Base-by-base conservation (phyloP, 2,113 vertebrate species). In the Lethenteron camtschaticum region DNA sequence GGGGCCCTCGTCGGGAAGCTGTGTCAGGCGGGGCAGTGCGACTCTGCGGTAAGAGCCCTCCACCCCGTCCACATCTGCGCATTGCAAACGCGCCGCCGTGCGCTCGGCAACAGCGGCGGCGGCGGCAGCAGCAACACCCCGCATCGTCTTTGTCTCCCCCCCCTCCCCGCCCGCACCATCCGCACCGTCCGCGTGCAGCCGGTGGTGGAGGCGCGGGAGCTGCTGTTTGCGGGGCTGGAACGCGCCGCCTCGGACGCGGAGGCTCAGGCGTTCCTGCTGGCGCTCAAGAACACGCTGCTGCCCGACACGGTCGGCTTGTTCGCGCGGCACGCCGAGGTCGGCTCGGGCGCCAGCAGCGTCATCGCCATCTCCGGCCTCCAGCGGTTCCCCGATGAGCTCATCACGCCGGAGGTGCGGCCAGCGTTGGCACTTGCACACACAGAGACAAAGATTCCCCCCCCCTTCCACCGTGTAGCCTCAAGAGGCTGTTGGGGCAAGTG, bases 231-330 rank as follows among this genome's bases (percentile, higher is more conserved):
- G 3, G 88, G 89, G 56, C 79, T 86, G 12, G 83, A 84, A 70
- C 85, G 80, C 72, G 77, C 88, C 12, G 71, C 74, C 14, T 84
- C 79, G 9, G 87, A 81, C 59, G 82, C 86, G 1, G 84, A 92
- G 9, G 79, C 84, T 56, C 84, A 77, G 78, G 87, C 87, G 84
- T 90, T 87, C 76, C 80, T 99, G 69, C 78, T 99, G 76, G 84
- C 89, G 12, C 74, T 99, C 74, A 99, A 96, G 78, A 99, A 99
- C 0, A 87, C 92, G 0, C 75, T 90, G 68, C 82, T 97, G 55
- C 87, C 85, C 0, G 88, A 96, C 74, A 87, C 81, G 68, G 81
- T 97, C 76, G 88, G 89, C 0, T 70, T 87, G 58, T 83, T 99
- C 18, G 76, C 87, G 12, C 89, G 83, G 78, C 85, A 86, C 0